Conservation (phyloP, 37 sponge, comb jelly and placozoan genomes). For the Agelas oroides region DNA sequence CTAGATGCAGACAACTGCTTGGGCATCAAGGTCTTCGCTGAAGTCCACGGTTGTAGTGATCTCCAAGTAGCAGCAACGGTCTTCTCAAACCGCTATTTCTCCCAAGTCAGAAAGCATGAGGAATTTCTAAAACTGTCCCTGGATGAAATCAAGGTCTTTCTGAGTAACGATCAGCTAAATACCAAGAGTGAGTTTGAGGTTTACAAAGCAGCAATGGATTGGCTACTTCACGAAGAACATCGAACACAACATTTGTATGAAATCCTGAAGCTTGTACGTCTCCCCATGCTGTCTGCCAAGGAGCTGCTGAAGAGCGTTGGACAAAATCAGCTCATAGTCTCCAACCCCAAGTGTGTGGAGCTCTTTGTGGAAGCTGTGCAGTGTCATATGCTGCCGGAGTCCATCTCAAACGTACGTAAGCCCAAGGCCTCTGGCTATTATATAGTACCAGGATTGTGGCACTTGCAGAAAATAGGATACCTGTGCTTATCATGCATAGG, state of each 20-base stretch:
- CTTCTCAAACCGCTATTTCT: constrained; percentile 50
- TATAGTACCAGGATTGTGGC: too few relatives aligned
- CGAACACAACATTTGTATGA: not conserved
- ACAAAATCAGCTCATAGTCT: not conserved
- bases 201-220: constrained; percentile 51
- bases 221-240: constrained; percentile 45
- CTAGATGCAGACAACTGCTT: constrained; percentile 72
- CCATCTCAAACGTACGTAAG: not conserved
- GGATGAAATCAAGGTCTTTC: constrained; percentile 20
- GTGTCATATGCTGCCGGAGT: constrained; percentile 24
- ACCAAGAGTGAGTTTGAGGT: constrained; percentile 55
- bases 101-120: constrained; percentile 43
- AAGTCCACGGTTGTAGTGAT: constrained; percentile 51
- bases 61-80: constrained; percentile 38
- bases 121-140: constrained; percentile 47
- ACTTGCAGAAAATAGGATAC: too few relatives aligned
- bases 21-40: constrained; percentile 68
- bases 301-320: constrained; percentile 33
- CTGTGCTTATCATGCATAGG: too few relatives aligned
- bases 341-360: constrained; percentile 33
- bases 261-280: constrained; percentile 34
- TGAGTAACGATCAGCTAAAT: constrained; percentile 45
- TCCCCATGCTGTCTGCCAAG: constrained; percentile 41
- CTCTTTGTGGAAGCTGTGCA: constrained; percentile 52
- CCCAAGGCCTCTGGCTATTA: too few relatives aligned